phyloP scores from a whole-genome alignment of 2,797 vertebrate genomes.

The Mus spretus region DNA sequence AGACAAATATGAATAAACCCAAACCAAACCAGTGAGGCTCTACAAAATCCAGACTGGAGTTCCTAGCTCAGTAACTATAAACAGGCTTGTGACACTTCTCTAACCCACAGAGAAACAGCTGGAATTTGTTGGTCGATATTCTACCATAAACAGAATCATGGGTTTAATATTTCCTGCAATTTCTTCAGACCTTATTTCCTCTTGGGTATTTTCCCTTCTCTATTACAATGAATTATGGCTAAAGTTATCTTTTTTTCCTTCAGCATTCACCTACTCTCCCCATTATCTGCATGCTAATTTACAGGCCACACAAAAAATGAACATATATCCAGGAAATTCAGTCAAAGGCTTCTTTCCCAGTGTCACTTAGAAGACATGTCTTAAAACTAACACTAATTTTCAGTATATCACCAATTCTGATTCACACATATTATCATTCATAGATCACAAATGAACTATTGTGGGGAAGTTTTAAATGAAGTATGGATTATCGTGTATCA shows the following conservation, averaged over 20 bases:
- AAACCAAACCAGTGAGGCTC: constrained; percentile 66
- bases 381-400: constrained; percentile 17
- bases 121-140: constrained; percentile 79
- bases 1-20: constrained; percentile 66
- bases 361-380: constrained; percentile 7
- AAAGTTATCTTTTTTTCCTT: constrained; percentile 56
- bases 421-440: background rate
- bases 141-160: constrained; percentile 81
- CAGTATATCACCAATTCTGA: constrained; percentile 12
- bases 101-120: constrained; percentile 82
- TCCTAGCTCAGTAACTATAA: constrained; percentile 77
- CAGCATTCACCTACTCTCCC: constrained; percentile 59
- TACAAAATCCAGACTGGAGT: constrained; percentile 57
- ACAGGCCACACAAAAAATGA: constrained; percentile 55
- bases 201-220: constrained; percentile 76
- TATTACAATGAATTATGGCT: constrained; percentile 77
- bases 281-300: constrained; percentile 62
- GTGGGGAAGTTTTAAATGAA: constrained; percentile 16
- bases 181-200: constrained; percentile 81
- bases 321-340: background rate
- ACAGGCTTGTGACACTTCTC: constrained; percentile 78
- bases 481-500: background rate
- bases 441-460: constrained; percentile 4
- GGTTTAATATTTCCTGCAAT: constrained; percentile 84
- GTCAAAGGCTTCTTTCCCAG: background rate